phyloP scores from a whole-genome alignment of 92 coral and sea anemone genomes.

The Micromussa lordhowensis region DNA sequence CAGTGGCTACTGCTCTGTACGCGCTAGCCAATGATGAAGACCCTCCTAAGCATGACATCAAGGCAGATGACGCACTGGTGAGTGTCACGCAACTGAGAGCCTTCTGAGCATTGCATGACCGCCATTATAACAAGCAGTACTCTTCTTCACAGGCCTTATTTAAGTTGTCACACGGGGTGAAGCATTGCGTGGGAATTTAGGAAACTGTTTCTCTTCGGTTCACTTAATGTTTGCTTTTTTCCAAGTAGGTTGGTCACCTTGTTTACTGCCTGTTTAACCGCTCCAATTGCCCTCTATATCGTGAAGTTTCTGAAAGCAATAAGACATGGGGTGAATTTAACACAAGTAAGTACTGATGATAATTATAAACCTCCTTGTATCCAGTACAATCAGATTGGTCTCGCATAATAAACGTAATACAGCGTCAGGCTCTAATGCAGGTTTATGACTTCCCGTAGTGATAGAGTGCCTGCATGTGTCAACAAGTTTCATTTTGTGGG shows the following conservation, averaged over 20 bases:
- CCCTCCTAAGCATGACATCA: slow-evolving; percentile 55
- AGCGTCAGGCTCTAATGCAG: not conserved
- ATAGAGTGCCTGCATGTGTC: not conserved
- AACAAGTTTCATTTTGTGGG: not conserved
- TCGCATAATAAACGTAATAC: not conserved
- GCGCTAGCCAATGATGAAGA: slow-evolving; percentile 78
- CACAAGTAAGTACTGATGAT: slow-evolving; percentile 1
- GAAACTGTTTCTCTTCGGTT: not conserved
- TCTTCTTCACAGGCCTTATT: not conserved
- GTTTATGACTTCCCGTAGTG: not conserved
- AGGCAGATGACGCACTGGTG: slow-evolving; percentile 71
- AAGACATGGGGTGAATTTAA: not conserved
- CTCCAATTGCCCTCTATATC: slow-evolving; percentile 77
- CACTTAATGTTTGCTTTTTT: not conserved
- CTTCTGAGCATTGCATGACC: not conserved
- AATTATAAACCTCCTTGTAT: not conserved
- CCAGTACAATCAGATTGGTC: not conserved
- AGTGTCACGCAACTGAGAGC: slow-evolving; percentile 22
- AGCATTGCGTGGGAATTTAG: not conserved
- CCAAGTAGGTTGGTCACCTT: slow-evolving; percentile 82
- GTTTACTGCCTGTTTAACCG: slow-evolving; percentile 77
- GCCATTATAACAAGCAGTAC: not conserved
- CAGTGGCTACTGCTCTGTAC: slow-evolving; percentile 83
- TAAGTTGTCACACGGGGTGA: not conserved
- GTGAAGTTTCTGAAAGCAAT: slow-evolving; percentile 42